Conservation (phyloP, 2,888 invertebrate species). For the Aplocera efformata region DNA sequence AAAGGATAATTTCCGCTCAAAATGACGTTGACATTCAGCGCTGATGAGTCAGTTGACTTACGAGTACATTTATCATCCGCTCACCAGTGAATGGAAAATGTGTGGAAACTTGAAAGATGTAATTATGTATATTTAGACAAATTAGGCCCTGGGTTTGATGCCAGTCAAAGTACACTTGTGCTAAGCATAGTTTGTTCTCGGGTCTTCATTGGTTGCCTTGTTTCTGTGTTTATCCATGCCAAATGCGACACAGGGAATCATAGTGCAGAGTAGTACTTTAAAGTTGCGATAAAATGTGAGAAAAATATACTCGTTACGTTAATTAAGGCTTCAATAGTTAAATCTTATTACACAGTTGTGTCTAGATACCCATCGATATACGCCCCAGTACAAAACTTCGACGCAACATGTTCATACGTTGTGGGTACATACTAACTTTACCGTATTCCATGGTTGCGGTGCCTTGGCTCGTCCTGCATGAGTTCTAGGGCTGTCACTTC, state of each 20-base stretch:
- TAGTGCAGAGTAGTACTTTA: too few relatives aligned
- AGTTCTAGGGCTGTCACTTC: conserved; percentile 8
- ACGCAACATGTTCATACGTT: conserved; percentile 29
- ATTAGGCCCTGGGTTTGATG: conserved; percentile 2
- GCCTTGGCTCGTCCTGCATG: conserved; percentile 15
- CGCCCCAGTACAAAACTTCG: conserved; percentile 9
- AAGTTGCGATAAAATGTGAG: too few relatives aligned
- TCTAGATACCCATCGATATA: conserved; percentile 11
- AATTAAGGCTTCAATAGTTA: not conserved
- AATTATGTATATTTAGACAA: conserved; percentile 10
- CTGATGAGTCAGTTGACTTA: conserved; percentile 12
- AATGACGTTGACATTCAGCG: not conserved
- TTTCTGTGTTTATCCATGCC: too few relatives aligned
- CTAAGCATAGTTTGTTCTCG: too few relatives aligned
- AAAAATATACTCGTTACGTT: too few relatives aligned
- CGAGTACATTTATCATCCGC: conserved; percentile 3
- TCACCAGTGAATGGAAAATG: conserved; percentile 10
- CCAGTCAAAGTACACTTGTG: too few relatives aligned
- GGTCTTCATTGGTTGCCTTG: too few relatives aligned
- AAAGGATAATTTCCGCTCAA: too few relatives aligned
- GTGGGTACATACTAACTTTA: conserved; percentile 14
- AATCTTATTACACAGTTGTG: conserved; percentile 5
- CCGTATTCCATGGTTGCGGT: conserved; percentile 22
- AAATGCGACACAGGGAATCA: too few relatives aligned
- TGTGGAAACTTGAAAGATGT: conserved; percentile 15